Conservation (phyloP, 2,797 vertebrate genomes). For the Erpetoichthys calabaricus region DNA sequence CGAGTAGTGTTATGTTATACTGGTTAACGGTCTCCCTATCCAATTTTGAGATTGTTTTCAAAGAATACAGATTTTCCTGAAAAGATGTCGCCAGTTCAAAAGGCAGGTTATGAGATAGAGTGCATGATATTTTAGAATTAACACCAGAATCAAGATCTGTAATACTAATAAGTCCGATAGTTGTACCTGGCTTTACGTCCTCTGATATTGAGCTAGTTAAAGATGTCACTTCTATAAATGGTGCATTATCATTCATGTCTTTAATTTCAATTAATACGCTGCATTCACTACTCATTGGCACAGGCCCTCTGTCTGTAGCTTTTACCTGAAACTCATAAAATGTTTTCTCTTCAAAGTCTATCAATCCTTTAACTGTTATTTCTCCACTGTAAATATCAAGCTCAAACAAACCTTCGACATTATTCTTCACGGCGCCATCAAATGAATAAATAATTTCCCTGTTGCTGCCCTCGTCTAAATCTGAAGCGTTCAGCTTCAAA, state of each 20-base stretch:
- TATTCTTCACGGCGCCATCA: constrained; percentile 24
- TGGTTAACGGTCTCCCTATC: constrained; percentile 23
- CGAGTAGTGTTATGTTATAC: constrained; percentile 41
- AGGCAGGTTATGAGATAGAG: constrained; percentile 13
- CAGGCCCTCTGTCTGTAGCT: constrained; percentile 26
- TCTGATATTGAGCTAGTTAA: constrained; percentile 47
- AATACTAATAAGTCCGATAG: constrained; percentile 53
- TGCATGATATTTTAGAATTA: constrained; percentile 39
- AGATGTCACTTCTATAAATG: constrained; percentile 47
- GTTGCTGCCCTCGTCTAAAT: constrained; percentile 49
- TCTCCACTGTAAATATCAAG: constrained; percentile 46
- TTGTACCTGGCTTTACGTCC: constrained; percentile 38
- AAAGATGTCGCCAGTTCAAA: constrained; percentile 25
- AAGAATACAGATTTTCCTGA: constrained; percentile 28
- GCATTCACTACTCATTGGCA: constrained; percentile 28
- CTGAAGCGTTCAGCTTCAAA: constrained; percentile 48
- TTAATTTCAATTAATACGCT: constrained; percentile 44
- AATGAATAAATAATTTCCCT: constrained; percentile 50
- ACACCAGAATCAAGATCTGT: constrained; percentile 51
- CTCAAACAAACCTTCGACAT: constrained; percentile 21
- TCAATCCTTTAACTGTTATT: constrained; percentile 37
- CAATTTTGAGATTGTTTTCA: constrained; percentile 22
- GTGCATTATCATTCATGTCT: constrained; percentile 49
- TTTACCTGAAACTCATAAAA: constrained; percentile 56
- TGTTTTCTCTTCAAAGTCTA: constrained; percentile 53